A percentile compares a stretch with the other conserved stretches of the same genome.
Conservation (phyloP, 2,888 invertebrate genomes). For the Scaptomyza parva region DNA sequence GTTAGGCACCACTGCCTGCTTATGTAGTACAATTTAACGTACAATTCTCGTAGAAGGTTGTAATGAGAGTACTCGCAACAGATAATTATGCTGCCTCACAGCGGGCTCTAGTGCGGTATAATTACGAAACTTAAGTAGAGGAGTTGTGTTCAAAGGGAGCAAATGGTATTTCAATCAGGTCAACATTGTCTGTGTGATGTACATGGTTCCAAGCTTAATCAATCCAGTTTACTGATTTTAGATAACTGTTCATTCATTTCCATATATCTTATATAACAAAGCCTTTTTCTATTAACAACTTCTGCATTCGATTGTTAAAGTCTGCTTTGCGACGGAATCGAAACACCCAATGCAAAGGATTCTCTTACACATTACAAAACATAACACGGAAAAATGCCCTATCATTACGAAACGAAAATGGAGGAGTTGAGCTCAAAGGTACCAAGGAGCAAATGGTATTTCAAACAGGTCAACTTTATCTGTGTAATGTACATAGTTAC, state of each 20-base stretch:
- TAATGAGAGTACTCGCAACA: slow-evolving; percentile 1
- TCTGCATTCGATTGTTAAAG: too few species aligned
- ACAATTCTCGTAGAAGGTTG: slow-evolving; percentile 6
- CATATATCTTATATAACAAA: too few species aligned
- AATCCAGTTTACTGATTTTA: too few species aligned
- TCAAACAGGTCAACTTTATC: not conserved
- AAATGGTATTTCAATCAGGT: not conserved
- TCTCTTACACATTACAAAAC: too few species aligned
- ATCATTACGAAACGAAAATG: not conserved
- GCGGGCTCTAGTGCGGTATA: not conserved
- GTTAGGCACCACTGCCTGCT: not conserved
- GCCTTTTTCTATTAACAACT: too few species aligned
- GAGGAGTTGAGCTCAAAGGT: not conserved
- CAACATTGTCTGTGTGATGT: too few species aligned
- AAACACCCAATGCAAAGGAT: too few species aligned
- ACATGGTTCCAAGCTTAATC: too few species aligned
- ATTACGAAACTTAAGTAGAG: not conserved
- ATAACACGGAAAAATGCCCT: too few species aligned
- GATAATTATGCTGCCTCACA: slow-evolving; percentile 9
- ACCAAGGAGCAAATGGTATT: not conserved
- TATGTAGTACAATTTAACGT: slow-evolving; percentile 6
- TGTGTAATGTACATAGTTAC: too few species aligned
- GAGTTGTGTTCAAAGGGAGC: not conserved
- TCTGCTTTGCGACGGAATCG: too few species aligned
- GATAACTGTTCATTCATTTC: too few species aligned